phyloP scores from a whole-genome alignment of 2,113 vertebrate genomes.

The Mirza zaza region DNA sequence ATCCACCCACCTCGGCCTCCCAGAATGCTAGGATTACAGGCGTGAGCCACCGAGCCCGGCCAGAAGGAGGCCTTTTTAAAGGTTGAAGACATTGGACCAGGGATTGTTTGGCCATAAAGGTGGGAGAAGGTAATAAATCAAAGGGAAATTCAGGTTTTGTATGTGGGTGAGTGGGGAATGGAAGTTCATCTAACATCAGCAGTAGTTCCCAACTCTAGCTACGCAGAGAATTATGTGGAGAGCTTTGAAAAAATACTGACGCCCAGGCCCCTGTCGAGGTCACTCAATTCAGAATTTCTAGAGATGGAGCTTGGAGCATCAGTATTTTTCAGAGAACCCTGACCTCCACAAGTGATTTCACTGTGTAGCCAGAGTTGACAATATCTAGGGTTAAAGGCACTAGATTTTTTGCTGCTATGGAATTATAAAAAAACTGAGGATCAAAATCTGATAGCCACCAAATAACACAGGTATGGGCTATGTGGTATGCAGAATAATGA shows the following conservation, averaged over 20 bases:
- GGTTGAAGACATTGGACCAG: background rate
- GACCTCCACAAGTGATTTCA: background rate
- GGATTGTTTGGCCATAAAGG: background rate
- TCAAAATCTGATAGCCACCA: background rate
- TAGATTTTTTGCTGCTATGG: background rate
- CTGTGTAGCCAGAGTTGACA: background rate
- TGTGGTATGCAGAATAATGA: background rate
- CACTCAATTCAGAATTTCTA: background rate
- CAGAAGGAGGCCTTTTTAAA: background rate
- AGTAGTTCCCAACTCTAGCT: background rate
- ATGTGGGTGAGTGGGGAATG: background rate
- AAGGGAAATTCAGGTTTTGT: background rate
- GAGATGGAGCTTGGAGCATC: background rate
- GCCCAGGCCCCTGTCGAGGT: background rate
- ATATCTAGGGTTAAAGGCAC: background rate
- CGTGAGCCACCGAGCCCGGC: too few relatives aligned
- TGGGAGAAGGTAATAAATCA: background rate
- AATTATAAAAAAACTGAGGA: background rate
- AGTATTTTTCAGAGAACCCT: background rate
- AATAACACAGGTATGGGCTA: background rate
- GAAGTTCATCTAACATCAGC: background rate
- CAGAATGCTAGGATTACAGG: too few relatives aligned
- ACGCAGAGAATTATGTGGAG: background rate
- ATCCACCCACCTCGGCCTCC: too few relatives aligned
- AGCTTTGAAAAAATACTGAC: background rate